Conservation (phyloP, 2,888 invertebrate species). For the Gryllus longicercus region DNA sequence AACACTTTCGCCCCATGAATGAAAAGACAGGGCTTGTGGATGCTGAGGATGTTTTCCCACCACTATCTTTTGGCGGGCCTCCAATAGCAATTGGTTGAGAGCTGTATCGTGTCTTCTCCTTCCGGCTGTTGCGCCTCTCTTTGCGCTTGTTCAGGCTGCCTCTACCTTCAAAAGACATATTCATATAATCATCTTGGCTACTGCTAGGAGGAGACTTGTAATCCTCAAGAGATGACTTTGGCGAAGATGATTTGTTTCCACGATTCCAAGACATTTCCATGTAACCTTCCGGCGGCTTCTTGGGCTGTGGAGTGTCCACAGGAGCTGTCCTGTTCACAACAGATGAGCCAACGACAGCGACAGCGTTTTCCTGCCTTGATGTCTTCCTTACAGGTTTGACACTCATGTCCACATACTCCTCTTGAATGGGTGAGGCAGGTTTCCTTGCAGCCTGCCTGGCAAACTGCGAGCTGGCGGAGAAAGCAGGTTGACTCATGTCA, state of each 20-base stretch:
- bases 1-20: conserved; percentile 44
- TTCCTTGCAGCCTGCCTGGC: conserved; percentile 24
- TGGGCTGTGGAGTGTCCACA: conserved; percentile 47
- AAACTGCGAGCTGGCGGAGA: neutral
- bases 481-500: conserved; percentile 44
- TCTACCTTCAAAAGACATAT: conserved; percentile 49
- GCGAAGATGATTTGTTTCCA: conserved; percentile 40
- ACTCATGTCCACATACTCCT: conserved; percentile 36
- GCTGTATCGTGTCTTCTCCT: conserved; percentile 43
- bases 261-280: conserved; percentile 62
- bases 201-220: conserved; percentile 37
- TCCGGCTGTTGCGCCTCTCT: conserved; percentile 39
- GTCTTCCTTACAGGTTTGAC: neutral
- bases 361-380: neutral
- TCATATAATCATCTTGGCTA: conserved; percentile 53
- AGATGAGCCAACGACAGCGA: neutral
- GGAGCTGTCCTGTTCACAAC: conserved; percentile 42
- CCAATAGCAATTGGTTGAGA: conserved; percentile 63
- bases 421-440: conserved; percentile 35
- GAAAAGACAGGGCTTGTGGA: conserved; percentile 39
- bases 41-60: conserved; percentile 42
- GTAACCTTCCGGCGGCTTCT: conserved; percentile 57
- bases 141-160: conserved; percentile 43
- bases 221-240: conserved; percentile 46
- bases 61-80: conserved; percentile 36